Percentiles rank a stretch among this genome's conserved stretches.
Evolutionary conservation across 2,113 vertebrate genomes (phyloP).

Genomic region (Notothenia rossii): DNA sequence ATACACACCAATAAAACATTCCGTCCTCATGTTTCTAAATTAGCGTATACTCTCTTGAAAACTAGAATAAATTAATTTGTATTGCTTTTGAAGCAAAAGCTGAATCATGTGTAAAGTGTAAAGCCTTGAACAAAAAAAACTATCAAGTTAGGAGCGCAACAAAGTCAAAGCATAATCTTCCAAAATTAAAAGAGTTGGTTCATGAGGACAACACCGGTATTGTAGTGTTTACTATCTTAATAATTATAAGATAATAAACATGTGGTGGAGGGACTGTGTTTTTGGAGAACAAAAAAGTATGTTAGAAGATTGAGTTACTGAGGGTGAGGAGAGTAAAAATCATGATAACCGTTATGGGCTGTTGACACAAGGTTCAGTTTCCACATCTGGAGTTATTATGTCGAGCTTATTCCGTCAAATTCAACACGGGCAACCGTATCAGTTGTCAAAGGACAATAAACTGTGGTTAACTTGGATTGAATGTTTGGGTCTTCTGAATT

Average conservation of each 20-base stretch:
- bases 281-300: not conserved
- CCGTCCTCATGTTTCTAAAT: not conserved
- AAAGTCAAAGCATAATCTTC: too few relatives aligned
- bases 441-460: conserved; percentile 12
- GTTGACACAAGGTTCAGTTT: conserved; percentile 24
- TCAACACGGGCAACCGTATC: not conserved
- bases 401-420: not conserved
- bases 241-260: not conserved
- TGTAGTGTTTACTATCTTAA: not conserved
- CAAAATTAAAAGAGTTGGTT: too few relatives aligned
- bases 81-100: too few relatives aligned
- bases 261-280: not conserved
- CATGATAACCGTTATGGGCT: not conserved
- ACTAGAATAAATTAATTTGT: too few relatives aligned
- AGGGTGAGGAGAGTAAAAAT: not conserved
- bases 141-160: too few relatives aligned
- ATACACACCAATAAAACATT: not conserved
- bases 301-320: not conserved
- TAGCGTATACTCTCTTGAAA: too few relatives aligned
- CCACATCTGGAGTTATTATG: not conserved
- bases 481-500: not conserved
- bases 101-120: too few relatives aligned
- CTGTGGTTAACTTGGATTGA: not conserved
- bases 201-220: too few relatives aligned
- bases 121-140: too few relatives aligned